A percentile compares a stretch with the other conserved stretches of the same genome.
Evolutionary conservation across 2,113 vertebrate genomes (phyloP).

Genomic region (Cyprinodon brontotheroides): DNA sequence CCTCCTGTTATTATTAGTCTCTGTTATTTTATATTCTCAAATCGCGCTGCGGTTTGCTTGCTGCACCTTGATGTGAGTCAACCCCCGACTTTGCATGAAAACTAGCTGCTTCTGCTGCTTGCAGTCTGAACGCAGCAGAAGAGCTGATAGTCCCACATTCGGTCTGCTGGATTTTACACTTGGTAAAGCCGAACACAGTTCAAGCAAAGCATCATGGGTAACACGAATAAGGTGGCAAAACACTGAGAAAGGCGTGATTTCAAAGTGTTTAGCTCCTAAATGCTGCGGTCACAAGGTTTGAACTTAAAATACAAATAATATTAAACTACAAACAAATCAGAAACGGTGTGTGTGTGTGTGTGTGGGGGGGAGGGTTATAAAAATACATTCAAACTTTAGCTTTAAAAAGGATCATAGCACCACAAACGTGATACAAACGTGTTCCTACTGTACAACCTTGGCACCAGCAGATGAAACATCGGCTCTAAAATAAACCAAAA

Average conservation of each 20-base stretch:
- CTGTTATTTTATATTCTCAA: too few relatives aligned
- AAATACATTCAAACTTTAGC: conserved; percentile 11
- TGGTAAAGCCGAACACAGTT: not conserved
- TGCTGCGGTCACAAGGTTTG: conserved; percentile 3
- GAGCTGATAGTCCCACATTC: too few relatives aligned
- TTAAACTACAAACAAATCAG: conserved; percentile 34
- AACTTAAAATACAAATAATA: conserved; percentile 35
- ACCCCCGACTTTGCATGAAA: too few relatives aligned
- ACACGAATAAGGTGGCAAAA: not conserved
- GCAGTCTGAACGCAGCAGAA: too few relatives aligned
- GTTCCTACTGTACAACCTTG: conserved; percentile 17
- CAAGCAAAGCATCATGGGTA: not conserved
- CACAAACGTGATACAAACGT: conserved; percentile 29
- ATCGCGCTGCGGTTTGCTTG: too few relatives aligned
- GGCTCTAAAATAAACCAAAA: not conserved
- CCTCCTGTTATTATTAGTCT: too few relatives aligned
- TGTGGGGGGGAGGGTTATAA: conserved; percentile 11
- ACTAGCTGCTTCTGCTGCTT: too few relatives aligned
- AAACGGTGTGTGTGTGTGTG: conserved; percentile 8
- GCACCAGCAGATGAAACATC: conserved; percentile 16
- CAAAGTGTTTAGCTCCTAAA: too few relatives aligned
- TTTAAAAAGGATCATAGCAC: conserved; percentile 41
- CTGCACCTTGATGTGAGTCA: too few relatives aligned
- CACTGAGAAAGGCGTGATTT: not conserved
- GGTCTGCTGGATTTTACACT: too few relatives aligned